These are phyloP conservation scores for Lypha dubia DNA, from an alignment of 2,888 invertebrate genomes.

Conservation along the genomic window DNA sequence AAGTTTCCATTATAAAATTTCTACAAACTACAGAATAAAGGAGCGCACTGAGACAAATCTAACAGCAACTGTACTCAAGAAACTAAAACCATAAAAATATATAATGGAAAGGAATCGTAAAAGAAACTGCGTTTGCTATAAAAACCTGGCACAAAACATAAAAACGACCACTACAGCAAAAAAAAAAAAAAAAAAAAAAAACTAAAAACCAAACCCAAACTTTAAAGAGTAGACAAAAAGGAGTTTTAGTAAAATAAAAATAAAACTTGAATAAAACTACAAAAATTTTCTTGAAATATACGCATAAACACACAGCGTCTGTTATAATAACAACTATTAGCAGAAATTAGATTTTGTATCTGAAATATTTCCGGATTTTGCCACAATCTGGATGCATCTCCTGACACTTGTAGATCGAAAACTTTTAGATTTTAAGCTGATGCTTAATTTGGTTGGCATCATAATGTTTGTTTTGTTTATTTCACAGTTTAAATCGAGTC, in stretches of 20 bases:
- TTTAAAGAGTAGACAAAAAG: conserved; percentile 21
- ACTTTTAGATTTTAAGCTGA: too few relatives aligned
- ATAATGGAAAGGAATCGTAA: conserved; percentile 18
- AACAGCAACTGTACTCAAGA: conserved; percentile 67
- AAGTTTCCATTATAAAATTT: conserved; percentile 16
- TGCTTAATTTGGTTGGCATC: too few relatives aligned
- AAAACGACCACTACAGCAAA: conserved; percentile 5
- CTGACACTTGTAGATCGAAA: too few relatives aligned
- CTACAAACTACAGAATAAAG: conserved; percentile 77
- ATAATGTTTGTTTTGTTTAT: too few relatives aligned
- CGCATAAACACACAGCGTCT: neutral
- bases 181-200: too few relatives aligned
- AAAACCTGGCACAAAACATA: neutral
- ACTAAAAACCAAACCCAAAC: conserved; percentile 24
- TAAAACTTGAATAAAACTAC: neutral
- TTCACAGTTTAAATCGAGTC: too few relatives aligned
- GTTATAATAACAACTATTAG: neutral
- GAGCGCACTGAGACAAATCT: conserved; percentile 78
- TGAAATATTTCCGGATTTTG: too few relatives aligned
- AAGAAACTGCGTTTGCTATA: conserved; percentile 22
- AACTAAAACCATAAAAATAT: conserved; percentile 24
- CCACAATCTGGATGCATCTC: too few relatives aligned
- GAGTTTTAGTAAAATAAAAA: neutral
- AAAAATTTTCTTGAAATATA: neutral
- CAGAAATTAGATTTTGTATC: too few relatives aligned